Evolutionary conservation across 2,888 invertebrate genomes (phyloP).

Genomic region (Heliconius cydno): DNA sequence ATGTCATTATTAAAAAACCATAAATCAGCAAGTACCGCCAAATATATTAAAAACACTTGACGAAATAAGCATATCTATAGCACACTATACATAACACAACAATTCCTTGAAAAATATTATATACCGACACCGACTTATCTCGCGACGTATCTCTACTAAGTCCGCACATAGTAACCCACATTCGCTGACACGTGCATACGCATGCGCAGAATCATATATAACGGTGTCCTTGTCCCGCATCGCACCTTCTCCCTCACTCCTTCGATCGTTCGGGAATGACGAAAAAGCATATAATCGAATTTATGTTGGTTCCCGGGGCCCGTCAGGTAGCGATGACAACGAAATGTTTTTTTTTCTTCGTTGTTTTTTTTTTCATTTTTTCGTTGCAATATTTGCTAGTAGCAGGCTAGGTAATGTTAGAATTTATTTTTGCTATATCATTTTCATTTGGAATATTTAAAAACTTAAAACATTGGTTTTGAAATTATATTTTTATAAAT

Average conservation of each 20-base stretch:
- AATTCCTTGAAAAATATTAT: too few species aligned
- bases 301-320: constrained; percentile 67
- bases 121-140: constrained; percentile 47
- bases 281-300: constrained; percentile 82
- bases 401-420: not conserved
- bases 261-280: constrained; percentile 81
- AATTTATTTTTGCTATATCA: not conserved
- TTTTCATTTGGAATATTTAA: too few species aligned
- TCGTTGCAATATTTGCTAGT: not conserved
- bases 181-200: constrained; percentile 74
- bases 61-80: not conserved
- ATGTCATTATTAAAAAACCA: not conserved
- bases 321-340: constrained; percentile 61
- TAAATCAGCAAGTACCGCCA: not conserved
- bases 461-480: not conserved
- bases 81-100: not conserved
- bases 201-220: constrained; percentile 61
- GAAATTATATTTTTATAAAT: not conserved
- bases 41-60: not conserved
- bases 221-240: constrained; percentile 31
- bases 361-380: not conserved
- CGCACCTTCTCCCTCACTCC: constrained; percentile 57
- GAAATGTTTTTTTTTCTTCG: constrained; percentile 49
- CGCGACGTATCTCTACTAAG: constrained; percentile 52
- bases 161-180: constrained; percentile 52